A percentile compares a stretch with the other conserved stretches of the same genome.
These are phyloP conservation scores for Tenthredo mesomela DNA, from an alignment of 2,888 invertebrate species.

Conservation along the genomic window DNA sequence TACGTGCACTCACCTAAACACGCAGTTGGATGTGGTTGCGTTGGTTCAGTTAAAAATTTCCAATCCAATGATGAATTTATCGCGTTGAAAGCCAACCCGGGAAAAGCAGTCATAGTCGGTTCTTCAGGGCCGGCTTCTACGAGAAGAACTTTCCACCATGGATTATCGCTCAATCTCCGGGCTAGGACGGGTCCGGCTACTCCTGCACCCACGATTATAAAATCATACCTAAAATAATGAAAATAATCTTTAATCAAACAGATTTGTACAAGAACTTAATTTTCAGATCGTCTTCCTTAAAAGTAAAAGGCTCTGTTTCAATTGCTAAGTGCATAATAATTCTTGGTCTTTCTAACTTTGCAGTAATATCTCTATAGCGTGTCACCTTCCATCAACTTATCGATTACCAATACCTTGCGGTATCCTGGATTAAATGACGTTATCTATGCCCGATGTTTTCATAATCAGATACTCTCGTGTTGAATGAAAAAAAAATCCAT, in stretches of 20 bases:
- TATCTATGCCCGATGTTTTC: background rate
- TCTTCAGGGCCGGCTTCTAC: constrained; percentile 79
- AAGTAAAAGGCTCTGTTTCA: background rate
- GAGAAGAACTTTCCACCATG: constrained; percentile 76
- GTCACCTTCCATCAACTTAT: constrained; percentile 27
- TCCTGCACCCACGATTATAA: constrained; percentile 78
- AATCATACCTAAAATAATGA: constrained; percentile 73
- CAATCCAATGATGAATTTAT: constrained; percentile 78
- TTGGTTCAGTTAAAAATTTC: constrained; percentile 79
- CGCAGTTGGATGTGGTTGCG: constrained; percentile 74
- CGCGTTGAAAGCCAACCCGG: constrained; percentile 75
- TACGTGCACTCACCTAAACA: constrained; percentile 69
- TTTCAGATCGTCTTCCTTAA: background rate
- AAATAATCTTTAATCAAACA: background rate
- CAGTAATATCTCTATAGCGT: background rate
- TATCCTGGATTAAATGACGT: constrained; percentile 22
- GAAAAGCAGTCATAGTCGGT: constrained; percentile 76
- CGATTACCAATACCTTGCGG: constrained; percentile 16
- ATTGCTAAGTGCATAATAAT: background rate
- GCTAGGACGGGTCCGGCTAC: constrained; percentile 79
- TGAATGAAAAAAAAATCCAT: background rate
- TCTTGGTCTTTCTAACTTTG: background rate
- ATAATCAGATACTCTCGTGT: constrained; percentile 14
- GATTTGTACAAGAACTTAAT: background rate
- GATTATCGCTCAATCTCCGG: constrained; percentile 77